Base-by-base conservation (phyloP, 1,140 invertebrate species). In the Platyura marginata region DNA sequence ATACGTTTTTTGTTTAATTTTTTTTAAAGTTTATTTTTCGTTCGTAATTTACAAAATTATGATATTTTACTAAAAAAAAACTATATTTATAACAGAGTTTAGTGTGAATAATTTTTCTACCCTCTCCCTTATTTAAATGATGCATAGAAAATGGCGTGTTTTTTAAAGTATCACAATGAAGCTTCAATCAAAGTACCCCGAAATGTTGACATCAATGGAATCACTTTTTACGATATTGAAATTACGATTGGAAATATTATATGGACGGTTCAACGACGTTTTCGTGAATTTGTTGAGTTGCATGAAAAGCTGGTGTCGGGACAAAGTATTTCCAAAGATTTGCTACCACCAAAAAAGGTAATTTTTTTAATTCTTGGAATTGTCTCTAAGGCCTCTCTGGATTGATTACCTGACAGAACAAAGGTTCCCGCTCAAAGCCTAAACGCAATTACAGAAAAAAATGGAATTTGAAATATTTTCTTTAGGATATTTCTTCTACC, bases 301-400 rank as follows among this genome's bases (percentile, higher is more conserved):
- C 83, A 95, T 56, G 81, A 88, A 13, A 78, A 77, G 53, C 68
- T 94, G 6, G 74, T 86, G 0, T 50, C 62, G 18, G 3, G 80
- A 48, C 76, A 84, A 56, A 76, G 82, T 15, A 75, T 90, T 1
- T 71, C 75, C 18, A 87, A 83, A 57, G 85, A 86, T 50, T 67
- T 90, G 42, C 57, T 95, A 11, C 91, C 91, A 15, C 85, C 87
- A 3, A 95, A 95, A 58, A 92, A 92, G 64, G 67, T 92, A 13
- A 69, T 70, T 23, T 11, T 16, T 39, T 39, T 9, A n/a, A n/a
- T n/a, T n/a, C n/a, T n/a, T n/a, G n/a, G n/a, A n/a, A n/a, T n/a
- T n/a, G n/a, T n/a, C n/a, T n/a, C n/a, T n/a, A n/a, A n/a, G n/a
- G n/a, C n/a, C n/a, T n/a, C n/a, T n/a, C n/a, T n/a, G n/a, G n/a